Evolutionary conservation across 2,113 vertebrate species (phyloP).

Genomic region (Brienomyrus longianalis): DNA sequence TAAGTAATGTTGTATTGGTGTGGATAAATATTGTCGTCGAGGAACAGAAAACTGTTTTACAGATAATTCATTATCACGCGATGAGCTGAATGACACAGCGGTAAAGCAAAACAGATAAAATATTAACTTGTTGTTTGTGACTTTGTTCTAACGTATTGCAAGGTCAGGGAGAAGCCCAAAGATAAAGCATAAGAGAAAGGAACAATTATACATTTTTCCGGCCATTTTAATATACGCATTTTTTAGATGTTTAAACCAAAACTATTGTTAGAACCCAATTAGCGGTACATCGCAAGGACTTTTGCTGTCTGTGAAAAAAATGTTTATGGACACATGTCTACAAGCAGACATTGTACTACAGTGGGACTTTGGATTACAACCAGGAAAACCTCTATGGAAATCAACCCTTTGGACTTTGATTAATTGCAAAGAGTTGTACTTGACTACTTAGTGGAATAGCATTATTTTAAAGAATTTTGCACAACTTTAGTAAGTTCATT

Average conservation of each 20-base stretch:
- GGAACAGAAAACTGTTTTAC: neutral
- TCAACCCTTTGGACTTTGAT: neutral
- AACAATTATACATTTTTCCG: no score
- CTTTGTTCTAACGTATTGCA: neutral
- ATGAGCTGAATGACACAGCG: neutral
- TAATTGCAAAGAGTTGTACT: neutral
- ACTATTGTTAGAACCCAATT: neutral
- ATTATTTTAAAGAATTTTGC: neutral
- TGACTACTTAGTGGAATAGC: neutral
- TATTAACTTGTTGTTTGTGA: conserved; percentile 9
- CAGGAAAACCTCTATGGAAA: neutral
- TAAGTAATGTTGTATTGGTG: neutral
- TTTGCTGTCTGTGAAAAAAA: neutral
- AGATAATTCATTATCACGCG: neutral
- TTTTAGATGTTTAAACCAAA: neutral
- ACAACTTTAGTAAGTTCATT: neutral
- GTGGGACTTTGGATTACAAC: conserved; percentile 12
- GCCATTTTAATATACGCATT: neutral
- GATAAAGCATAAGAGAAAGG: conserved; percentile 22
- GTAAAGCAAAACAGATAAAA: conserved; percentile 14
- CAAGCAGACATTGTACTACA: neutral
- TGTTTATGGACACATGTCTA: neutral
- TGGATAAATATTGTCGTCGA: neutral
- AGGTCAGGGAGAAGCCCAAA: neutral
- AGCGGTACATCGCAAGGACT: neutral